Base-by-base conservation (phyloP, 1,140 invertebrate species). In the Papilio glaucus region DNA sequence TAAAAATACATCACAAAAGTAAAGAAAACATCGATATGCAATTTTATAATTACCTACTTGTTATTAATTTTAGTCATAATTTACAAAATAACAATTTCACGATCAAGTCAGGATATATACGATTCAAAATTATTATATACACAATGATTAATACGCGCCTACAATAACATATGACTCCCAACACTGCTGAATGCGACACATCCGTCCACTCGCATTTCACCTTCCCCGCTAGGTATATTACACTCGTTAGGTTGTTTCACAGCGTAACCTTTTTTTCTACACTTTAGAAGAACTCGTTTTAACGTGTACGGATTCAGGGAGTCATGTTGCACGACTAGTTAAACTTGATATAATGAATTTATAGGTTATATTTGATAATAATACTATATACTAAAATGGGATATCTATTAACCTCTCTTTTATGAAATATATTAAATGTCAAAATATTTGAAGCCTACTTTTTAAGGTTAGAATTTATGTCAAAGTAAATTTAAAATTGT, bases 21-120 rank as follows among this genome's bases (percentile, higher is more conserved):
- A 24, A 71, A 75, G 39, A 68, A 76, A 69, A 74, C 60, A 77
- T 67, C 72, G 76, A 82, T 82, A 82, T 82, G 77, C 74, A 38
- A 39, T 81, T 75, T 77, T 74, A 74, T 38, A 72, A 53, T 72
- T 33, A 45, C 53, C 68, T 67, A 74, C 63, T 26, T 26, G 63
- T 71, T 63, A 39, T 74, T 74, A 45, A 65, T 39, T 39, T 73
- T 69, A 21, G 18, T 57, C n/a, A 57, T 62, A 70, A 62, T 29
- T 60, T 61, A 72, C 26, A 73, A 41, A 60, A 60, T 38, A 67
- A 63, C 29, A 38, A 53, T 70, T 65, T 33, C 71, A 5, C 29
- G 26, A 13, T 63, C 37, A 71, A 74, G 61, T 42, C 24, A 24
- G 61, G 33, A 42, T 61, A 74, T 49, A 71, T 67, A 60, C 10